Evolutionary conservation across 2,113 vertebrate species (phyloP), one percentile per base, ranked within the genome.

Genomic region (Loxodonta africana): DNA sequence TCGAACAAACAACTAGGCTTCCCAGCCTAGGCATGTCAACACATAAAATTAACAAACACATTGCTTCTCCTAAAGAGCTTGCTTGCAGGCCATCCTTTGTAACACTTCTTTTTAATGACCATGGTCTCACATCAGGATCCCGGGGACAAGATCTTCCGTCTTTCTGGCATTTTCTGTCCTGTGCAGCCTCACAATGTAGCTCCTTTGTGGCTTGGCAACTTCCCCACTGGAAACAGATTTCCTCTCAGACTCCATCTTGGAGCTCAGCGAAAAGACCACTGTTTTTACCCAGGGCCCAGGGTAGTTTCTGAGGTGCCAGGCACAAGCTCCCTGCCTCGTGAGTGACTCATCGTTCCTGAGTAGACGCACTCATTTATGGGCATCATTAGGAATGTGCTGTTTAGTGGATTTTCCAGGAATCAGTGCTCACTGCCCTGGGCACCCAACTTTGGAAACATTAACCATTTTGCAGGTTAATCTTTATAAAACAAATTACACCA

Each of bases 171-270:
- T 88, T 95, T 67, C 25, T 96, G 95, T 95, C 86, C 33, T 65
- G 83, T 81, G 80, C 30, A 15, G 5, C 62, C 82, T 86, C 28
- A 33, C 57, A 41, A 44, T 65, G 83, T 1, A 26, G 48, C 69
- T 94, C 44, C 67, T 76, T 80, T 91, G 83, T 81, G 21, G 91
- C 48, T 81, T 53, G 48, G 71, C 23, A 28, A 30, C 77, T 44
- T 60, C n/a, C 44, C 30, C 37, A 81, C 57, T 0, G 18, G 96
- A 95, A 91, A 69, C n/a, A 82, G 63, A n/a, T 91, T 96, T 96
- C 74, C 87, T 93, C 37, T 74, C 65, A 8, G 53, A 82, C 57
- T 87, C 90, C 37, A 48, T 44, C 12, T 23, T 37, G 48, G 57
- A 80, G 21, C 12, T 17, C 33, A 51, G 33, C 33, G 30, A 69